Conservation (phyloP, 2,888 invertebrate species). For the Julus scandinavius region DNA sequence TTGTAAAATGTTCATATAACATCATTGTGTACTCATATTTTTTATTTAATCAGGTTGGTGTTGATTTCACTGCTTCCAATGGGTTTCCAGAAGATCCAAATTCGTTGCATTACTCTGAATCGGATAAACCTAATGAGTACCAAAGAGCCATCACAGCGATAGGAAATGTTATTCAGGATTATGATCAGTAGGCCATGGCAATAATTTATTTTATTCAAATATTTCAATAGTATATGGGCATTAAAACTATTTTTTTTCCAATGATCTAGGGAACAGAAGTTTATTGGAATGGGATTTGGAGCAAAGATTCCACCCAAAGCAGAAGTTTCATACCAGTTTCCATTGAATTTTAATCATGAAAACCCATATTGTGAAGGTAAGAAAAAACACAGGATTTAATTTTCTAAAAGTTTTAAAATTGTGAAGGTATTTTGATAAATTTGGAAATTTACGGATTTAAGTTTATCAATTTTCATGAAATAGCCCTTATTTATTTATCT, state of each 20-base stretch:
- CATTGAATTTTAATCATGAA: slow-evolving; percentile 66
- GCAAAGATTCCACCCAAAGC: slow-evolving; percentile 68
- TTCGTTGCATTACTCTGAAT: slow-evolving; percentile 66
- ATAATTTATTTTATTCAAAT: background rate
- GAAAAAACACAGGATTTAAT: slow-evolving; percentile 65
- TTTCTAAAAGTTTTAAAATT: too few relatives aligned
- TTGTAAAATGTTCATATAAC: background rate
- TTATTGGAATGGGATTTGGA: slow-evolving; percentile 68
- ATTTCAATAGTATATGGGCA: background rate
- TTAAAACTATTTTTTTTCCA: background rate
- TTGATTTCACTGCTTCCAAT: slow-evolving; percentile 65
- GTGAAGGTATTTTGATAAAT: too few relatives aligned
- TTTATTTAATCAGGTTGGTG: slow-evolving; percentile 64
- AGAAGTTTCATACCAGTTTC: slow-evolving; percentile 68
- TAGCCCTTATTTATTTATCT: slow-evolving; percentile 63
- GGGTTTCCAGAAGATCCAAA: slow-evolving; percentile 63
- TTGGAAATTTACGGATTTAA: too few relatives aligned
- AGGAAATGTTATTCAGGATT: slow-evolving; percentile 68
- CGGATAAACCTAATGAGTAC: slow-evolving; percentile 65
- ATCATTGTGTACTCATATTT: slow-evolving; percentile 62
- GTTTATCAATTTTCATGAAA: slow-evolving; percentile 64
- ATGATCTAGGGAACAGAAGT: slow-evolving; percentile 67
- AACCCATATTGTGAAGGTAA: slow-evolving; percentile 67
- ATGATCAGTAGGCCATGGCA: slow-evolving; percentile 62
- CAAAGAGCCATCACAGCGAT: slow-evolving; percentile 61